These are phyloP conservation scores for Heteromurus nitidus DNA, from an alignment of 2,888 invertebrate species.

Conservation along the genomic window DNA sequence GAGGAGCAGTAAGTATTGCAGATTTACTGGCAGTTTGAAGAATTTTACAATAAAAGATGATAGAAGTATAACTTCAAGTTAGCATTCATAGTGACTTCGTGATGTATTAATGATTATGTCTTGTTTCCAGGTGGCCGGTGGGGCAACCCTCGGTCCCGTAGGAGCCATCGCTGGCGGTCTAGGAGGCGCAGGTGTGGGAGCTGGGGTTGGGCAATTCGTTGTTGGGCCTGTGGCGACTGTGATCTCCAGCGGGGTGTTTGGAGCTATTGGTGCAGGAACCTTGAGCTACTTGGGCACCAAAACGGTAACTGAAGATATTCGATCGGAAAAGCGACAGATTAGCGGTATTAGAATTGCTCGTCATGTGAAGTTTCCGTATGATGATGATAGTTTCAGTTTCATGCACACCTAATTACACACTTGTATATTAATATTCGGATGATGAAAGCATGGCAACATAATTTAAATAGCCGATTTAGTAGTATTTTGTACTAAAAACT, in stretches of 20 bases:
- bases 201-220: conserved; percentile 29
- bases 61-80: not conserved
- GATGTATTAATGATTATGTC: too few relatives aligned
- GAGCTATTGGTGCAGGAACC: conserved; percentile 37
- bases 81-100: not conserved
- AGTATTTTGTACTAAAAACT: too few relatives aligned
- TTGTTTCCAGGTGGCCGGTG: conserved; percentile 27
- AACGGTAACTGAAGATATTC: not conserved
- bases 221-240: conserved; percentile 36
- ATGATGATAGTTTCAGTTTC: too few relatives aligned
- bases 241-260: conserved; percentile 15
- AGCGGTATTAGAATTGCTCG: too few relatives aligned
- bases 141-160: not conserved
- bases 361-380: too few relatives aligned
- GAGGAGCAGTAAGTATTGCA: conserved; percentile 18
- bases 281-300: conserved; percentile 37
- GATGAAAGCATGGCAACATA: too few relatives aligned
- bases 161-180: conserved; percentile 28
- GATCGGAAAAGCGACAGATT: not conserved
- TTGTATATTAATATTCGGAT: too few relatives aligned
- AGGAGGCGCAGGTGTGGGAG: conserved; percentile 29
- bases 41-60: not conserved
- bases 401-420: too few relatives aligned
- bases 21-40: too few relatives aligned
- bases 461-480: too few relatives aligned